phyloP scores from a whole-genome alignment of 2,797 vertebrate species.

The Gambusia yucatana region DNA sequence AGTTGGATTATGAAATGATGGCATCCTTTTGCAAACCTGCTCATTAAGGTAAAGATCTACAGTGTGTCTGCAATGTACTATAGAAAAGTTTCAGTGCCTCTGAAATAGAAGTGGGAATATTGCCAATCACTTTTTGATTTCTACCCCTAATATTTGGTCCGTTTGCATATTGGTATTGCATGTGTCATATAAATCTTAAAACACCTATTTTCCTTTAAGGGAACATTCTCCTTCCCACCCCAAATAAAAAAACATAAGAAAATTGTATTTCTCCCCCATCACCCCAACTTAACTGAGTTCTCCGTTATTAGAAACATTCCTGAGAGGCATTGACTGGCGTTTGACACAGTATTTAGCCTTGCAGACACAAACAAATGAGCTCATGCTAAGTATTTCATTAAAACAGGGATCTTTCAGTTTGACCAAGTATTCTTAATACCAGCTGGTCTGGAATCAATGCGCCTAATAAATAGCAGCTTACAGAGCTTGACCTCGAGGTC shows the following conservation, averaged over 20 bases:
- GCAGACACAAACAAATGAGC: constrained; percentile 65
- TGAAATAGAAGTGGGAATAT: background rate
- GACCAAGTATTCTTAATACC: constrained; percentile 53
- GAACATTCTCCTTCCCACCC: background rate
- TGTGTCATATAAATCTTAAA: background rate
- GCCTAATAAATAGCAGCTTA: constrained; percentile 76
- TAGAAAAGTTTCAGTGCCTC: background rate
- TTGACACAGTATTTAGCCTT: constrained; percentile 55
- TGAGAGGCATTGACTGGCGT: constrained; percentile 52
- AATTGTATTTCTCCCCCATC: constrained; percentile 26
- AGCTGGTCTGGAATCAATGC: constrained; percentile 68
- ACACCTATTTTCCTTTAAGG: background rate
- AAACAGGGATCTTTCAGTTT: constrained; percentile 48
- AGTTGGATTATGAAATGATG: background rate
- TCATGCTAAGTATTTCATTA: constrained; percentile 58
- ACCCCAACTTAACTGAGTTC: constrained; percentile 38
- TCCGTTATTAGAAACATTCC: constrained; percentile 50
- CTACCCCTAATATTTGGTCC: background rate
- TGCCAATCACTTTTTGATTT: background rate
- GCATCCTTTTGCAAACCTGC: background rate
- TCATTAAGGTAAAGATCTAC: background rate
- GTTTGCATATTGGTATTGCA: background rate
- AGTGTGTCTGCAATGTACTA: background rate
- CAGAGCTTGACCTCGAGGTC: constrained; percentile 67
- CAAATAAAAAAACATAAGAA: constrained; percentile 1